Evolutionary conservation across 2,888 invertebrate species (phyloP).

Genomic region (Reticulitermes lucifugus): DNA sequence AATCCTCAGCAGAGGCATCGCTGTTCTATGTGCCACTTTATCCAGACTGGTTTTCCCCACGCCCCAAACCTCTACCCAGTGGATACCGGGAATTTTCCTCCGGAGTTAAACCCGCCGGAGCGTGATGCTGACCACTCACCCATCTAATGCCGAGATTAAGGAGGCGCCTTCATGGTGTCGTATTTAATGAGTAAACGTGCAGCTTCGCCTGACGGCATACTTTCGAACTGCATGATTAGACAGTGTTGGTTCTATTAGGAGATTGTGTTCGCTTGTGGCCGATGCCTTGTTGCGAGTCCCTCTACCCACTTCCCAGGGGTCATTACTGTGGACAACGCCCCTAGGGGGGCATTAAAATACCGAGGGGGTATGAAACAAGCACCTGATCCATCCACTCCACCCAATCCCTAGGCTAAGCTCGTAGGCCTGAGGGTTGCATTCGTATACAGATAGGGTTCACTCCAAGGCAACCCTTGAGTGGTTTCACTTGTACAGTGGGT

Average conservation of each 20-base stretch:
- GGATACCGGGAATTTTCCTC: no score
- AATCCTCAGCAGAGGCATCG: no score
- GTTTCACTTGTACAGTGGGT: constrained; percentile 14
- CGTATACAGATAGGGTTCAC: constrained; percentile 20
- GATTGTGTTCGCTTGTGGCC: not conserved
- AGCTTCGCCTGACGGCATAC: no score
- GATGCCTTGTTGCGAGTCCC: constrained; percentile 7
- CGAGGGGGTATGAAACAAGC: constrained; percentile 43
- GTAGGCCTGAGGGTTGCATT: not conserved
- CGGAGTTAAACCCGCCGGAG: no score
- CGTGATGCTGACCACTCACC: no score
- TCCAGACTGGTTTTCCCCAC: no score
- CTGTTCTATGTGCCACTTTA: no score
- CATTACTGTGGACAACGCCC: constrained; percentile 49
- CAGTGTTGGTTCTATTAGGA: not conserved
- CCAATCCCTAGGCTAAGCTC: constrained; percentile 29
- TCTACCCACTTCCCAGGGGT: constrained; percentile 41
- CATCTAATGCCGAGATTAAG: no score
- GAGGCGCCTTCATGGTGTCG: no score
- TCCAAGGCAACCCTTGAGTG: constrained; percentile 31
- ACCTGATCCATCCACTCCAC: constrained; percentile 38
- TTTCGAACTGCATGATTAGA: not conserved
- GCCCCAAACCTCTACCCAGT: no score
- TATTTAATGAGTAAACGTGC: no score
- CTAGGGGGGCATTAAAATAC: constrained; percentile 50